phyloP scores from a whole-genome alignment of 2,113 vertebrate species.

The Microtus richardsoni region DNA sequence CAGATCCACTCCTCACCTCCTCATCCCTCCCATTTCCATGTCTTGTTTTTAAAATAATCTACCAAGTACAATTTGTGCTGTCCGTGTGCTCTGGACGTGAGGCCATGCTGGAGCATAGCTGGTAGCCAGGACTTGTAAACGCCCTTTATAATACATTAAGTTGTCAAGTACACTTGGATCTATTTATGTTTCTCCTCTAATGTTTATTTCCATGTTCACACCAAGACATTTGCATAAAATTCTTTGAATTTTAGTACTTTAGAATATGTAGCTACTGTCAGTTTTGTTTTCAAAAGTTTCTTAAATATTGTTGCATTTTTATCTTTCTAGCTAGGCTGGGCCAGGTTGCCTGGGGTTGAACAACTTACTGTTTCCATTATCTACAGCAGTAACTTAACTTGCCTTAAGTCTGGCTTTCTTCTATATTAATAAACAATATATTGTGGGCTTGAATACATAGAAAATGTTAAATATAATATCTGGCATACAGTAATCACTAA shows the following conservation, averaged over 20 bases:
- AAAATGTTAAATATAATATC: background rate
- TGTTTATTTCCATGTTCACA: background rate
- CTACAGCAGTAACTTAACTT: background rate
- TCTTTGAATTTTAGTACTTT: background rate
- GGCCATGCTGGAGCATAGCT: background rate
- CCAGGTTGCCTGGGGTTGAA: background rate
- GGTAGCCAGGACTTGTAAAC: background rate
- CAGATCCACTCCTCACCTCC: background rate
- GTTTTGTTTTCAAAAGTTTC: background rate
- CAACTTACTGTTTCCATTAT: background rate
- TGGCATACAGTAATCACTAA: background rate
- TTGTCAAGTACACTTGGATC: background rate
- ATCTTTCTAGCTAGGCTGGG: background rate
- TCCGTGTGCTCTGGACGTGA: background rate
- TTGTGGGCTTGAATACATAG: background rate
- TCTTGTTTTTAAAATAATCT: background rate
- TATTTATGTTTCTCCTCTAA: background rate
- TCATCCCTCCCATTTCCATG: background rate
- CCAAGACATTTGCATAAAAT: background rate
- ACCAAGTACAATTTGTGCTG: background rate
- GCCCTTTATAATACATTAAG: background rate
- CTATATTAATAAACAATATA: background rate
- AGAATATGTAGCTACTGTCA: background rate
- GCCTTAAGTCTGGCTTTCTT: background rate
- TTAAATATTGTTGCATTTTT: background rate